Percentiles rank a stretch among this genome's conserved stretches.
These are phyloP conservation scores for Archegozetes longisetosus DNA, from an alignment of 1,140 invertebrate genomes.

Conservation along the genomic window DNA sequence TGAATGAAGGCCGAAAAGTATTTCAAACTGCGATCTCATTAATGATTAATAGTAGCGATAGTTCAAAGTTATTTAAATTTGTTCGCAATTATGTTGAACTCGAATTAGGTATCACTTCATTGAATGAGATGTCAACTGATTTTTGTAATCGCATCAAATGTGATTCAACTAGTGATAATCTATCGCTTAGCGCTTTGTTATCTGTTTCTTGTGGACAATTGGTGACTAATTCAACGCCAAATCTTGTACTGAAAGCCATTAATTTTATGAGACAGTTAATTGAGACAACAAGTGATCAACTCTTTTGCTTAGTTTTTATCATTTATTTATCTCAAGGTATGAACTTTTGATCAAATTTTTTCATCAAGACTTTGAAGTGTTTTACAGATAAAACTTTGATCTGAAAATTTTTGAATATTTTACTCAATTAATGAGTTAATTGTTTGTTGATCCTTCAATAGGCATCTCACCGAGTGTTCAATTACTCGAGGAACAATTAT, in stretches of 20 bases:
- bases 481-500: background rate
- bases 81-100: background rate
- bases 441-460: too few relatives aligned
- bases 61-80: background rate
- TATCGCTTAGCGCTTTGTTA: background rate
- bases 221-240: background rate
- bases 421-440: too few relatives aligned
- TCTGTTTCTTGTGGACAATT: background rate
- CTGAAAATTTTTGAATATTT: too few relatives aligned
- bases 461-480: background rate
- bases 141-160: background rate
- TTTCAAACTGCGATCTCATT: slow-evolving; percentile 26
- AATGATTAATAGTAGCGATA: background rate
- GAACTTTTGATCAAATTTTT: background rate
- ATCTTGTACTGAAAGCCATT: background rate
- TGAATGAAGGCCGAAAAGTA: slow-evolving; percentile 27
- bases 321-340: background rate
- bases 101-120: background rate
- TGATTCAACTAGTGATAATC: background rate
- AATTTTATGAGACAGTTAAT: background rate
- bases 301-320: background rate
- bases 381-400: too few relatives aligned
- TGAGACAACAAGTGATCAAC: background rate
- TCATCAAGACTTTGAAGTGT: background rate
- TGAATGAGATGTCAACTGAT: background rate